A percentile compares a stretch with the other conserved stretches of the same genome.
Conservation (phyloP, 2,113 vertebrate genomes). For the Cardinalis cardinalis region DNA sequence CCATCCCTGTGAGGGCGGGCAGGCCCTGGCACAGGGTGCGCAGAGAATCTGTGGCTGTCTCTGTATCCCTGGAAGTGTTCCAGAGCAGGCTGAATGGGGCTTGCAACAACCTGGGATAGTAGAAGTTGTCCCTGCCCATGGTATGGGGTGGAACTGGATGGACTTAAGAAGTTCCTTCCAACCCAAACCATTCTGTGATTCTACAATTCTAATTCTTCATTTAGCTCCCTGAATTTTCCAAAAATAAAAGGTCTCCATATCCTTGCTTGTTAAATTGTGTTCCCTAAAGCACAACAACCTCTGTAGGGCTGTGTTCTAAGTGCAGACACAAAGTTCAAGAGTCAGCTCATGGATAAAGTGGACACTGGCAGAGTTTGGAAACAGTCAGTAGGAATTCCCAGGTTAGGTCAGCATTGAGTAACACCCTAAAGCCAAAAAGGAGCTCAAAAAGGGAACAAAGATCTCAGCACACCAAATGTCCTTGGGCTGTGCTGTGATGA, state of each 20-base stretch:
- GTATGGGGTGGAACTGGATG: not conserved
- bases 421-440: not conserved
- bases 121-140: not conserved
- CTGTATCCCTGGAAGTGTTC: not conserved
- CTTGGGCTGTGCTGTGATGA: not conserved
- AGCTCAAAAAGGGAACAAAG: not conserved
- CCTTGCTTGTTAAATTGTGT: not conserved
- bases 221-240: not conserved
- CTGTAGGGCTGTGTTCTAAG: not conserved
- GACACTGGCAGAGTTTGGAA: not conserved
- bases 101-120: fast-evolving
- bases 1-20: fast-evolving
- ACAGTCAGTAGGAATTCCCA: not conserved
- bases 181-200: not conserved
- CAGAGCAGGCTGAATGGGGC: not conserved
- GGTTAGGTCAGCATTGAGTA: not conserved
- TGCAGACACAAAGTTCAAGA: not conserved
- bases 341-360: not conserved
- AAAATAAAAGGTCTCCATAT: not conserved
- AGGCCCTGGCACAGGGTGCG: not conserved
- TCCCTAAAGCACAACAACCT: not conserved
- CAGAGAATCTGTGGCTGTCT: not conserved
- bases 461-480: not conserved
- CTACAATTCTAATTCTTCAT: not conserved
- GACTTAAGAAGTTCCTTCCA: not conserved